Evolutionary conservation across 2,797 vertebrate genomes (phyloP).

Genomic region (Diplodus sargus): DNA sequence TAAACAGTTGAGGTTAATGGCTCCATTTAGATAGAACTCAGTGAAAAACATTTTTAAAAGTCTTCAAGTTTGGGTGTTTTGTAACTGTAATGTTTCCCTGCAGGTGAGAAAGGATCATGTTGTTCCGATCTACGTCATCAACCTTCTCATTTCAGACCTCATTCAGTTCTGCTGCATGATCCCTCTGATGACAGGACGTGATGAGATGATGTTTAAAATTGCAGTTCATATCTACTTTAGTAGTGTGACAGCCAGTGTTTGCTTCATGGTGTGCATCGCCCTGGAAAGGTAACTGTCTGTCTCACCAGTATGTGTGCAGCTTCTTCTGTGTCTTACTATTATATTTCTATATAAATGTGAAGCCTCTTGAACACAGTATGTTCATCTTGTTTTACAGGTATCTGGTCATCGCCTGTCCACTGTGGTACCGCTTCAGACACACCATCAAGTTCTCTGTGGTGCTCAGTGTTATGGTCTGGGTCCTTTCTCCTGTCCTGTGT

Average conservation of each 20-base stretch:
- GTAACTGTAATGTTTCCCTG: neutral
- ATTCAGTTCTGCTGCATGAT: neutral
- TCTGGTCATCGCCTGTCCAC: slow-evolving; percentile 11
- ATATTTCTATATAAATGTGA: neutral
- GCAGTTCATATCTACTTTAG: too few species aligned
- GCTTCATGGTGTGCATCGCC: slow-evolving; percentile 25
- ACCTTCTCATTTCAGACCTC: neutral
- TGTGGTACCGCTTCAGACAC: slow-evolving; percentile 24
- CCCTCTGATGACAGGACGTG: accelerated
- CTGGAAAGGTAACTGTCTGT: slow-evolving; percentile 32
- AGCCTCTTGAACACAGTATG: neutral
- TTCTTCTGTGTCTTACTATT: neutral
- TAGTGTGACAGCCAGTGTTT: neutral
- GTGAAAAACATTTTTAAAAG: too few species aligned
- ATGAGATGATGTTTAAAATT: too few species aligned
- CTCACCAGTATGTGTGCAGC: neutral
- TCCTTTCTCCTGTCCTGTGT: neutral
- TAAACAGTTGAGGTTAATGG: too few species aligned
- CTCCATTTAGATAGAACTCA: too few species aligned
- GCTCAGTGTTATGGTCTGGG: slow-evolving; percentile 10
- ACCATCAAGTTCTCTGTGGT: neutral
- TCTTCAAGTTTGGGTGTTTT: too few species aligned
- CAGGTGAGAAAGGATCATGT: neutral
- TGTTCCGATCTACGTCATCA: slow-evolving; percentile 1
- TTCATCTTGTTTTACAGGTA: slow-evolving; percentile 29